These are phyloP conservation scores for Neotoxoptera formosana DNA, from an alignment of 1,140 invertebrate species.

Conservation along the genomic window DNA sequence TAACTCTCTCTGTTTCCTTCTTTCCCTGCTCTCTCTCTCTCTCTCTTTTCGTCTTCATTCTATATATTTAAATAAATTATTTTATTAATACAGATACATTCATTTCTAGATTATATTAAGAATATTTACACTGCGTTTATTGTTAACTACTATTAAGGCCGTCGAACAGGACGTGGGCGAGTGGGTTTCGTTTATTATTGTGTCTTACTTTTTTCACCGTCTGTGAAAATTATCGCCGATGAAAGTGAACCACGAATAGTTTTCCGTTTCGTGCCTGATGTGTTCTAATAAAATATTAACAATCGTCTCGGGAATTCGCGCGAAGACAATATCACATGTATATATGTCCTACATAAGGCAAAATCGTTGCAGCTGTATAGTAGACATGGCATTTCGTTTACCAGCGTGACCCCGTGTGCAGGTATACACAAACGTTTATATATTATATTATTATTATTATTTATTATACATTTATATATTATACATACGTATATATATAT, in stretches of 20 bases:
- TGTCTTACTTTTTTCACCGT: not conserved
- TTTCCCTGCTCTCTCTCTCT: not conserved
- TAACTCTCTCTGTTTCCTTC: not conserved
- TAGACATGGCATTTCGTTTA: not conserved
- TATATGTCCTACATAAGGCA: not conserved
- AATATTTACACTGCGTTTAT: not conserved
- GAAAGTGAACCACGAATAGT: slow-evolving; percentile 12
- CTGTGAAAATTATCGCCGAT: not conserved
- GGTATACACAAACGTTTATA: not conserved
- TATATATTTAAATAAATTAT: not conserved
- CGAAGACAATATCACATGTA: not conserved
- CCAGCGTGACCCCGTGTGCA: not conserved
- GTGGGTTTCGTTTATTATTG: not conserved
- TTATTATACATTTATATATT: too few relatives aligned
- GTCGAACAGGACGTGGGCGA: not conserved
- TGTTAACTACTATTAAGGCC: not conserved
- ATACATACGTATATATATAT: not conserved
- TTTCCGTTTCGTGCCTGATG: not conserved
- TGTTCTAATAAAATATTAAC: not conserved
- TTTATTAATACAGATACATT: not conserved
- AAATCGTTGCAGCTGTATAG: not conserved
- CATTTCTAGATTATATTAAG: not conserved
- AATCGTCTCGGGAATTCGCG: not conserved
- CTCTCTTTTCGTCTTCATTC: not conserved
- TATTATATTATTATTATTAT: not conserved